Percentiles rank a stretch among this genome's conserved stretches.
phyloP scores from a whole-genome alignment of 2,797 vertebrate genomes.

The Apodemus agrarius region DNA sequence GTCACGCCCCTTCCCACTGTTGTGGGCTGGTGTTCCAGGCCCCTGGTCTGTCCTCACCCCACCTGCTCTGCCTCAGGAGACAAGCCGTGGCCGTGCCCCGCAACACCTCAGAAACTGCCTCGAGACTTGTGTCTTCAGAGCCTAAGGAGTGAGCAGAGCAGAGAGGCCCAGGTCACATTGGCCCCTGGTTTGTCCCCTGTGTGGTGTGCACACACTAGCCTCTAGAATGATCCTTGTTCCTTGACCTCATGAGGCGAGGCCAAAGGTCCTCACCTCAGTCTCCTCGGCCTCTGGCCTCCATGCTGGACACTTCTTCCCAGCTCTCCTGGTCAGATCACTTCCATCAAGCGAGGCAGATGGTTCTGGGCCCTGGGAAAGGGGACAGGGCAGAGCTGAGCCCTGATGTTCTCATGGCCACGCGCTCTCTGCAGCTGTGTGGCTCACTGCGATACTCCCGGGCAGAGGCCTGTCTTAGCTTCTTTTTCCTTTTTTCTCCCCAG shows the following conservation, averaged over 20 bases:
- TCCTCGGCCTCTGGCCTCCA: background rate
- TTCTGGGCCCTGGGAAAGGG: background rate
- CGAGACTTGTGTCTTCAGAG: background rate
- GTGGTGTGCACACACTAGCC: accelerated
- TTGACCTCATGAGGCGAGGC: background rate
- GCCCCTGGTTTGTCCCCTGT: background rate
- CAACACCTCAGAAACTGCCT: background rate
- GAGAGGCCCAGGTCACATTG: too few species aligned
- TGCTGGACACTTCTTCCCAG: background rate
- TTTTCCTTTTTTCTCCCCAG: constrained; percentile 82
- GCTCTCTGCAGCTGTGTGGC: background rate
- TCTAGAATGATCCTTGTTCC: background rate
- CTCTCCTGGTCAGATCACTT: background rate
- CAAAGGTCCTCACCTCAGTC: background rate
- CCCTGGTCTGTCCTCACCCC: background rate
- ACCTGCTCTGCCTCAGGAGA: background rate
- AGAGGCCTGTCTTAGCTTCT: background rate
- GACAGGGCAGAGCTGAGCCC: background rate
- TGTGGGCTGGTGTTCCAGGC: background rate
- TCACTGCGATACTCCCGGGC: background rate
- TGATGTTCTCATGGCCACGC: accelerated
- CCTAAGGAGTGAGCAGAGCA: background rate
- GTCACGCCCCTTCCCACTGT: accelerated
- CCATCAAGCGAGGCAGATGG: background rate
- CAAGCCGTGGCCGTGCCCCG: background rate